A percentile compares a stretch with the other conserved stretches of the same genome.
Conservation (phyloP, 2,888 invertebrate genomes). For the Sylvicola fuscatus region DNA sequence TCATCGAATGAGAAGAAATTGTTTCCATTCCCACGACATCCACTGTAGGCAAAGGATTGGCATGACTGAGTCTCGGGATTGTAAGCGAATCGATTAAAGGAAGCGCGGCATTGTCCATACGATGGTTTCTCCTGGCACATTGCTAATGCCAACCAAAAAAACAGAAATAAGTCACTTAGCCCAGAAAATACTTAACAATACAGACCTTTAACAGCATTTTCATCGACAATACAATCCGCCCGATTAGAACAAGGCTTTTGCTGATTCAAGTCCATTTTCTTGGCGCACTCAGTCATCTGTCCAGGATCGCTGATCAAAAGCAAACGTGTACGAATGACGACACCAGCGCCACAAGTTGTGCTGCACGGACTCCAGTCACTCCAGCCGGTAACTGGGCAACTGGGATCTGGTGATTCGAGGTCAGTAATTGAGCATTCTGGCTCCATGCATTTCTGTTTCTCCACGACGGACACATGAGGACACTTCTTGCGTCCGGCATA, state of each 20-base stretch:
- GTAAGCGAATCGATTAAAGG: constrained; percentile 77
- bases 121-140: constrained; percentile 55
- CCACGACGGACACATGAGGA: constrained; percentile 50
- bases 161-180: too few relatives aligned
- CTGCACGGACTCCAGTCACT: constrained; percentile 85
- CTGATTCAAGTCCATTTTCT: constrained; percentile 50
- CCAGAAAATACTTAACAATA: too few relatives aligned
- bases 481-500: constrained; percentile 64
- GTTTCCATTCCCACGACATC: constrained; percentile 77
- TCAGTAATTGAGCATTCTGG: constrained; percentile 39
- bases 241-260: constrained; percentile 47
- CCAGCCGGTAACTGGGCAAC: constrained; percentile 72
- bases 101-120: constrained; percentile 71
- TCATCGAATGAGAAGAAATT: constrained; percentile 69
- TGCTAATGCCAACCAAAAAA: too few relatives aligned
- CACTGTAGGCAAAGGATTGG: constrained; percentile 71
- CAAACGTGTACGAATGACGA: constrained; percentile 49
- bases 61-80: constrained; percentile 54
- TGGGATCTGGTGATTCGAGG: constrained; percentile 33
- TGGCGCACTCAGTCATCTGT: constrained; percentile 38
- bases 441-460: constrained; percentile 54
- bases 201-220: constrained; percentile 55
- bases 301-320: constrained; percentile 40
- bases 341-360: constrained; percentile 70
- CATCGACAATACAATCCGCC: constrained; percentile 47